Base-by-base conservation (phyloP, 2,113 vertebrate genomes). In the Gallinago media region DNA sequence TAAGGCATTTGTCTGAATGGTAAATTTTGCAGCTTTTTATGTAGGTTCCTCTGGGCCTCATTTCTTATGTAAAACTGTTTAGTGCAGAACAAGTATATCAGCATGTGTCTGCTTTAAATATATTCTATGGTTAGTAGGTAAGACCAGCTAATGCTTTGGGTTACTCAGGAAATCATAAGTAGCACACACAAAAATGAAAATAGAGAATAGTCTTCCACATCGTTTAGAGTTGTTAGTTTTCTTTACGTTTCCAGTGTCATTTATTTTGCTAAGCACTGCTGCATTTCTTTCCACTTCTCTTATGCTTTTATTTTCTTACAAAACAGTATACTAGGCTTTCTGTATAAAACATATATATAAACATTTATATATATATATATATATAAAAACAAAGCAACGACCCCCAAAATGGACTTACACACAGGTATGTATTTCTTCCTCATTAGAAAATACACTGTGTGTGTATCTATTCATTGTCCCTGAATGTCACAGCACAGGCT, bases 331-430 rank as follows among this genome's bases (percentile, higher is more conserved):
- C 94, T 94, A 92, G 61, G 83, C 91, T 95, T 87, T 95, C 89
- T 93, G 94, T 94, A 96, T 96, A 97, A 96, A 96, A 96, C 80
- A 96, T 74, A 94, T 55, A 92, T 94, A 96, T 95, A 96, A 94
- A 96, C 94, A 96, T 94, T 44, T 95, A 8, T 92, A 71, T 88
- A 89, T 95, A 87, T 59, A 87, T 59, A 90, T 71, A 86, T 59
- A 90, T 71, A 86, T 58, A 61, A 68, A 85, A 83, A 10, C 54
- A 95, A 95, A 89, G 89, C 84, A 96, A 96, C 0, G 13, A 67
- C 80, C 74, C 94, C 63, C 38, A 13, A 70, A 93, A 89, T 85
- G 67, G 76, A 61, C 49, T 91, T 88, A 55, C 66, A 89, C 74
- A 62, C 58, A 78, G 31, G 20, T 67, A 46, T 8, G 4, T 55